Conservation (phyloP, 2,888 invertebrate genomes). For the Drosophila lacicola region DNA sequence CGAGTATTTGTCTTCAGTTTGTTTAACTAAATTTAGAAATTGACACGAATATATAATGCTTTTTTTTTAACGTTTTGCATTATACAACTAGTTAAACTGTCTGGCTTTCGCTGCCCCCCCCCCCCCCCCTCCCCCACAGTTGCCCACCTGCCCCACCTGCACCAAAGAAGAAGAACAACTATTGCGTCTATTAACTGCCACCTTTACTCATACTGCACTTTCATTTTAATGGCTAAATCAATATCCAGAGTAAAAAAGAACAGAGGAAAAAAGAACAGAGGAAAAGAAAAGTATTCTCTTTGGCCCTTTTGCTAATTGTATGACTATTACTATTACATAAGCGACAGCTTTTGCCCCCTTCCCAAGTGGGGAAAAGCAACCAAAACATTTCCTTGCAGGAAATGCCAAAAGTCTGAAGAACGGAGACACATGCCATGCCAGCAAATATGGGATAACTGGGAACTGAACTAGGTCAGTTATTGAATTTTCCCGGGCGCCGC, state of each 20-base stretch:
- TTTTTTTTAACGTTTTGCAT: constrained; percentile 1
- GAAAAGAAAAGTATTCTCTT: constrained; percentile 13
- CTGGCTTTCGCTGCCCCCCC: not conserved
- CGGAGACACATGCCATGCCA: constrained; percentile 38
- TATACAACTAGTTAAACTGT: constrained; percentile 34
- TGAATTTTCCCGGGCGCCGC: constrained; percentile 71
- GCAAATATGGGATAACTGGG: constrained; percentile 11
- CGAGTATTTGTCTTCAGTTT: not conserved
- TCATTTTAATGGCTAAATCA: constrained; percentile 72
- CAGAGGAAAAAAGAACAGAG: not conserved
- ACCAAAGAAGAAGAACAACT: not conserved
- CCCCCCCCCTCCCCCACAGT: not conserved
- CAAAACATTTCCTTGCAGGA: constrained; percentile 48
- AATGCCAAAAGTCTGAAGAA: constrained; percentile 38
- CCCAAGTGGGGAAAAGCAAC: not conserved
- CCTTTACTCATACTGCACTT: constrained; percentile 27
- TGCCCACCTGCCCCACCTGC: not conserved
- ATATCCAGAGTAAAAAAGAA: constrained; percentile 41
- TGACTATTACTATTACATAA: constrained; percentile 71
- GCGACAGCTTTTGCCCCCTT: constrained; percentile 9
- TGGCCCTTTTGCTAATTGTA: constrained; percentile 61
- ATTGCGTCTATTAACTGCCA: constrained; percentile 19
- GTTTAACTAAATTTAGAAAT: not conserved
- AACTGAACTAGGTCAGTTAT: constrained; percentile 83
- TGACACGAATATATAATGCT: not conserved